Percentiles rank a stretch among this genome's conserved stretches.
Conservation (phyloP, 2,888 invertebrate genomes). For the Torymus aiolomorphi region DNA sequence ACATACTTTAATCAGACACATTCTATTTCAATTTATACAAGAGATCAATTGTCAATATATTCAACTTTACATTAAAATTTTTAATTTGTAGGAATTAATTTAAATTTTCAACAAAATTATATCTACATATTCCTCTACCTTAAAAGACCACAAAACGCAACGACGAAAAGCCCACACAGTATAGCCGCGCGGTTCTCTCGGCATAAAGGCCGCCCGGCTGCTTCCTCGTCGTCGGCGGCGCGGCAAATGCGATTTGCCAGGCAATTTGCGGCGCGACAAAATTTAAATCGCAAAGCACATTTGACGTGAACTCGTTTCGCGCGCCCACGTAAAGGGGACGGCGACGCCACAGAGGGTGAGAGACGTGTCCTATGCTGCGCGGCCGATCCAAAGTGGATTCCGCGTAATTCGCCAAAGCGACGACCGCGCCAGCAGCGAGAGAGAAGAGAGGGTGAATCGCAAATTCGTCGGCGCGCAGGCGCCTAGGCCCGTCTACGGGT, state of each 20-base stretch:
- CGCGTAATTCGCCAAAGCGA: slow-evolving; percentile 65
- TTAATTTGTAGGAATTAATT: too few relatives aligned
- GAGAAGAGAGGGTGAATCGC: slow-evolving; percentile 71
- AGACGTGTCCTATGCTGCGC: slow-evolving; percentile 67
- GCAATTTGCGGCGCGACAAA: slow-evolving; percentile 74
- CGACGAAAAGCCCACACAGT: too few relatives aligned
- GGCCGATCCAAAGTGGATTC: slow-evolving; percentile 71
- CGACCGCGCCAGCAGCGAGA: slow-evolving; percentile 56
- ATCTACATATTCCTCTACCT: too few relatives aligned
- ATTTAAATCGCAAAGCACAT: slow-evolving; percentile 75
- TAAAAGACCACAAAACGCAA: too few relatives aligned
- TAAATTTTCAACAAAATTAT: too few relatives aligned
- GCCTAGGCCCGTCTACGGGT: too few relatives aligned
- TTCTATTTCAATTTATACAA: too few relatives aligned
- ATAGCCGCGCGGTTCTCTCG: not conserved
- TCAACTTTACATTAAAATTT: too few relatives aligned
- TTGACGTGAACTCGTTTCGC: slow-evolving; percentile 58
- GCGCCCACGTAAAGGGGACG: slow-evolving; percentile 54
- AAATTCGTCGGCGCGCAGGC: slow-evolving; percentile 65
- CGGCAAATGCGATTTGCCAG: slow-evolving; percentile 71
- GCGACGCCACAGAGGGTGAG: slow-evolving; percentile 29
- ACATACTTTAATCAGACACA: too few relatives aligned
- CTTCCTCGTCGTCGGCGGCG: slow-evolving; percentile 46
- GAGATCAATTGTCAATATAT: too few relatives aligned
- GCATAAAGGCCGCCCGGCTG: slow-evolving; percentile 13